Base-by-base conservation (phyloP, 2,888 invertebrate genomes). In the Sepiola atlantica region DNA sequence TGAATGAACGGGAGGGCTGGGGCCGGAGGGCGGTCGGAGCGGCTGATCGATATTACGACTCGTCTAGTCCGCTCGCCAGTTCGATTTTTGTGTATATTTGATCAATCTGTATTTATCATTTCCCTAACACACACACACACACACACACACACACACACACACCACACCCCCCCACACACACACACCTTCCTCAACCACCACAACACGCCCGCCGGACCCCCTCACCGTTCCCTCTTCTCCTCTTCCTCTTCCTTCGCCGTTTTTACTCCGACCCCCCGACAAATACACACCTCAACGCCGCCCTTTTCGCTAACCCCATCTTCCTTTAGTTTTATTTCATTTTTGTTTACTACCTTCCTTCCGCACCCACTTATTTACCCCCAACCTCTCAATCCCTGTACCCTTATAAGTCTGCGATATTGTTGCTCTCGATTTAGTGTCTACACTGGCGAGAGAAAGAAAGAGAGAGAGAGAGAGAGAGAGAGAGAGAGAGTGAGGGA, bases 41-140 rank as follows among this genome's bases (percentile, higher is more conserved):
- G n/a, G n/a, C 32, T 77, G 77, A 77, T 77, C 77, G 77, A 77
- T 77, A 45, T 45, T 45, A 77, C 77, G 77, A 32, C 77, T 77
- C n/a, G n/a, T 77, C 77, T n/a, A 77, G 77, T 77, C 45, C 77
- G 77, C n/a, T 77, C 77, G 77, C 77, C 77, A 16, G 77, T 77
- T 77, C 77, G 77, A 77, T 77, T 77, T 45, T 77, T 77, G 77
- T n/a, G 77, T 77, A 77, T 77, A 77, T 77, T 77, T 77, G 77
- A 77, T 77, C 77, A 77, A 77, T 77, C 77, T 77, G 77, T 77
- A 77, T 77, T 77, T 77, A 77, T 77, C 77, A 77, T 77, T 77
- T 77, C 77, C n/a, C 77, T 16, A 12, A n/a, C 77, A n/a, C 77
- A n/a, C 77, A n/a, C 61, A 24, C 24, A 6, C 20, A n/a, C n/a